These are phyloP conservation scores for Leptopilina boulardi DNA, from an alignment of 1,140 invertebrate genomes.

Conservation along the genomic window DNA sequence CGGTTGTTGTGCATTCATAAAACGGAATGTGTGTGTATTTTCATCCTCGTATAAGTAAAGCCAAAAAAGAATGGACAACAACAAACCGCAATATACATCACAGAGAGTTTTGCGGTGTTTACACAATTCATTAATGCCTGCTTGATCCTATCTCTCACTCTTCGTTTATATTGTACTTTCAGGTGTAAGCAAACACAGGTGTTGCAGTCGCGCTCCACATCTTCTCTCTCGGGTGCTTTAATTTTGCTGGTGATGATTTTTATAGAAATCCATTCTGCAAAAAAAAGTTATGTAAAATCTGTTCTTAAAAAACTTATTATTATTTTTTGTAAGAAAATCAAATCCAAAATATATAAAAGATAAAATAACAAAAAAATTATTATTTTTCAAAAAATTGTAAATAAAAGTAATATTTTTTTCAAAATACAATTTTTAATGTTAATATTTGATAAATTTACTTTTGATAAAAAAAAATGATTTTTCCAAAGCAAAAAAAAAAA, in stretches of 20 bases:
- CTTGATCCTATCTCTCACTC: constrained; percentile 56
- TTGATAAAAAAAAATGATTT: too few species aligned
- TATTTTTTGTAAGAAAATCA: too few species aligned
- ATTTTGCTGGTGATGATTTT: background rate
- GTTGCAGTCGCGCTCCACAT: constrained; percentile 43
- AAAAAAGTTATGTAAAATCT: background rate
- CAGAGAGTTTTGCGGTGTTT: background rate
- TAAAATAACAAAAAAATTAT: too few species aligned
- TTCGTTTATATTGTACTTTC: constrained; percentile 61
- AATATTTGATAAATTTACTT: too few species aligned
- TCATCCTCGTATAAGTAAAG: background rate
- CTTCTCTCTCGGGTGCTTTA: constrained; percentile 2
- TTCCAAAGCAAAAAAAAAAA: too few species aligned
- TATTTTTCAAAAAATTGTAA: too few species aligned
- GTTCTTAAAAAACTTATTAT: background rate
- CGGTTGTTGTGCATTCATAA: constrained; percentile 25
- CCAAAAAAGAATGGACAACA: background rate
- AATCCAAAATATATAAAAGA: too few species aligned
- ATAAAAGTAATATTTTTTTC: too few species aligned
- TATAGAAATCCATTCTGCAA: background rate
- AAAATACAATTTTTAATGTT: too few species aligned
- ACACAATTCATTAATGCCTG: constrained; percentile 34
- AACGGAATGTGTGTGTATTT: background rate
- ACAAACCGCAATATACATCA: background rate
- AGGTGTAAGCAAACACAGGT: constrained; percentile 75